phyloP scores from a whole-genome alignment of 2,888 invertebrate species.

The Rotaria macrura region DNA sequence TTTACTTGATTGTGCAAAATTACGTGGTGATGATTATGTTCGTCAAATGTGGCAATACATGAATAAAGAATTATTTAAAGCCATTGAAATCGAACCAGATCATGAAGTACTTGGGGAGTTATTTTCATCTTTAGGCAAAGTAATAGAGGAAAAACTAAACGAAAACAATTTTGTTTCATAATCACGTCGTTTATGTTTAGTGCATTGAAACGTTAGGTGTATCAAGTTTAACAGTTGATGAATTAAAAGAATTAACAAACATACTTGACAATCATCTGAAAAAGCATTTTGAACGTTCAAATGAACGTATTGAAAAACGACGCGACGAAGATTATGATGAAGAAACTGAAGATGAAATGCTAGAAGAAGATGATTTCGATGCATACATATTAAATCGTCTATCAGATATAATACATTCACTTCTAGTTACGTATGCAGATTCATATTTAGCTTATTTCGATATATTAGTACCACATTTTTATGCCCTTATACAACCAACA shows the following conservation, averaged over 20 bases:
- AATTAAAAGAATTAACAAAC: constrained; percentile 64
- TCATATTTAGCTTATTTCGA: constrained; percentile 80
- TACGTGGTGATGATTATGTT: constrained; percentile 61
- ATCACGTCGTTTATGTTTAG: constrained; percentile 39
- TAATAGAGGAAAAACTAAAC: constrained; percentile 40
- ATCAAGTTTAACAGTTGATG: constrained; percentile 65
- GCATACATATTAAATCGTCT: constrained; percentile 81
- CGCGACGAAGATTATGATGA: constrained; percentile 97
- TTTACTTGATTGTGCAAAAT: constrained; percentile 73
- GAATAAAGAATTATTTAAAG: constrained; percentile 72
- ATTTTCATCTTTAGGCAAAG: constrained; percentile 67
- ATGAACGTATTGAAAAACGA: constrained; percentile 63
- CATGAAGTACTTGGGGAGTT: constrained; percentile 72
- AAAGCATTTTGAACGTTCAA: constrained; percentile 76
- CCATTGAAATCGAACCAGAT: constrained; percentile 80
- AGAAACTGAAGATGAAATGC: constrained; percentile 77
- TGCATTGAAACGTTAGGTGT: constrained; percentile 78
- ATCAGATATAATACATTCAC: constrained; percentile 72
- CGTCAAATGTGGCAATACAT: constrained; percentile 76
- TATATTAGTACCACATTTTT: constrained; percentile 70
- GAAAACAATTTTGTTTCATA: neutral
- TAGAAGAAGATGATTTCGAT: constrained; percentile 85
- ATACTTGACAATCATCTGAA: constrained; percentile 70
- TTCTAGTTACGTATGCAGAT: constrained; percentile 23
- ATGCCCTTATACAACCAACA: constrained; percentile 66